Evolutionary conservation across 2,888 invertebrate genomes (phyloP).

Genomic region (Nebria salina): DNA sequence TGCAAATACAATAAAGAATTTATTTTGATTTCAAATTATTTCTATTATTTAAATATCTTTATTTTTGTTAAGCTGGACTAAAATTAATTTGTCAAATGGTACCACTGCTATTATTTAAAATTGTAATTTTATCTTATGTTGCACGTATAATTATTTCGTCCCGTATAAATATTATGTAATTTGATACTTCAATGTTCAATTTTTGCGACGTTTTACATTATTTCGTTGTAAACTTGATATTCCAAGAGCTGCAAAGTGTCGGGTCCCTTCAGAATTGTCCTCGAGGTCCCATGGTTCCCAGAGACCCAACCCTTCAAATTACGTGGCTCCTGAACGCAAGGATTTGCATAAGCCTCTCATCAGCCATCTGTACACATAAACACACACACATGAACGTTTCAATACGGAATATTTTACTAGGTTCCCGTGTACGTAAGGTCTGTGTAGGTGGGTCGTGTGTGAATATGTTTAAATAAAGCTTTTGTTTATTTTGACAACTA

Average conservation of each 20-base stretch:
- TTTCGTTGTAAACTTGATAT: background rate
- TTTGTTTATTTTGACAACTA: background rate
- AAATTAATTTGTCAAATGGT: too few species aligned
- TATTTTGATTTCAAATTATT: too few species aligned
- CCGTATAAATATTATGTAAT: too few species aligned
- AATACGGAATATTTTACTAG: conserved; percentile 42
- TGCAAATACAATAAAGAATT: too few species aligned
- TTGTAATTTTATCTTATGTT: too few species aligned
- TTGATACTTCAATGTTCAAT: too few species aligned
- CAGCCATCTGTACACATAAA: conserved; percentile 37
- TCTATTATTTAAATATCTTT: too few species aligned
- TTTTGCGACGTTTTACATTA: background rate
- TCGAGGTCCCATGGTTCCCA: conserved; percentile 16
- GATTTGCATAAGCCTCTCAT: conserved; percentile 45
- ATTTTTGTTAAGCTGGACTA: too few species aligned
- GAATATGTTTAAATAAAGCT: background rate
- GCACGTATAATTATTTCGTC: too few species aligned
- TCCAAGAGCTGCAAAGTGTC: background rate
- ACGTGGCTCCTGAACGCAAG: conserved; percentile 23
- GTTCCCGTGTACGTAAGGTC: conserved; percentile 35
- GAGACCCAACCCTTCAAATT: conserved; percentile 37
- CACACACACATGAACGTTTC: conserved; percentile 32
- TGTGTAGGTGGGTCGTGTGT: background rate
- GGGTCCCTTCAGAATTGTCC: conserved; percentile 16
- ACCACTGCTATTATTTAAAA: too few species aligned